Base-by-base conservation (phyloP, 2,797 vertebrate species). In the Heliangelus exortis region DNA sequence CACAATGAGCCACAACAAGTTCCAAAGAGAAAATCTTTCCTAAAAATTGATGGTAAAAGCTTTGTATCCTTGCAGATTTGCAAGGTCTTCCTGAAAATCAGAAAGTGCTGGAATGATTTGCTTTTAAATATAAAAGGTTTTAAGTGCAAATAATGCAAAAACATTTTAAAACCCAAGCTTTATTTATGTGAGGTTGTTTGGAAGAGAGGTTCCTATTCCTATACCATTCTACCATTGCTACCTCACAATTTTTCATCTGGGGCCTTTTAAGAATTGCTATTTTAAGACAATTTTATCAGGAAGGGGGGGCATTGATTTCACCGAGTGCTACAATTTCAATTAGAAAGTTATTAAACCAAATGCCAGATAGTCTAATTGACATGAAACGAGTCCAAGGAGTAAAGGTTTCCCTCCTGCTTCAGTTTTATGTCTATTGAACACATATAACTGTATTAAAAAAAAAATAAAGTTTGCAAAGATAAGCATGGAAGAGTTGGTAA, bases 201-300 rank as follows among this genome's bases (percentile, higher is more conserved):
- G 43, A 72, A 80, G 2, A 51, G 73, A 45, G 13, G 3, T 6
- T 73, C 22, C 23, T 57, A 58, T 85, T 75, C n/a, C n/a, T n/a
- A n/a, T n/a, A n/a, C n/a, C 15, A 71, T 57, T 65, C 48, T 21
- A 31, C 5, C n/a, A 65, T 74, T 54, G 26, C 72, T 28, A 62
- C 47, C 29, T 81, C 61, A 39, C n/a, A 48, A 61, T 34, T 93
- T 93, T 93, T 92, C 54, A 87, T 65, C 62, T 74, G 55, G 15
- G 65, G 21, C 43, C 61, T 94, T 69, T 79, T 87, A 85, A 62
- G 43, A 95, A 78, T 2, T 1, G n/a, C 68, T 72, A 54, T 84
- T 92, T 93, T 81, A 95, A 96, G 93, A 80, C 53, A 77, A 41
- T 90, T 94, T 92, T 92, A 82, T 84, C 74, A 72, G 59, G 76